Conservation (phyloP, 2,797 vertebrate species). For the Alosa sapidissima region DNA sequence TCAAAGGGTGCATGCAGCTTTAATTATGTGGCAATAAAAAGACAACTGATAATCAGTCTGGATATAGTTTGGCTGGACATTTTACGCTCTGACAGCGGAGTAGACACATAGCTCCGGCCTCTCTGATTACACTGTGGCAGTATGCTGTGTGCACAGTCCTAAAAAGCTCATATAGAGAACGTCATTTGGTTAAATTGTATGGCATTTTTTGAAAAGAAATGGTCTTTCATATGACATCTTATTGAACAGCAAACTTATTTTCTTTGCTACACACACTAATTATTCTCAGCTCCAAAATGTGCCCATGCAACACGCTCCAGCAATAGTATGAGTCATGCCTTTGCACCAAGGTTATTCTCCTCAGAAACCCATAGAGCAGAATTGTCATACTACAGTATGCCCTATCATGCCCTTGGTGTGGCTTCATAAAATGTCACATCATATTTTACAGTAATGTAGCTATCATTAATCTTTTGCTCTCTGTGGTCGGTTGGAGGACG, state of each 20-base stretch:
- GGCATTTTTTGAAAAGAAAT: not conserved
- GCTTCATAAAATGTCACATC: constrained; percentile 28
- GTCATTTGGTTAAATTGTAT: too few relatives aligned
- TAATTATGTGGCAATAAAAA: not conserved
- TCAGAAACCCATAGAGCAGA: not conserved
- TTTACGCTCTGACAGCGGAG: too few relatives aligned
- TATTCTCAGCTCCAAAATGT: not conserved
- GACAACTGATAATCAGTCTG: not conserved
- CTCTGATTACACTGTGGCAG: too few relatives aligned
- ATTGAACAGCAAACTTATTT: not conserved
- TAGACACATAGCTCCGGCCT: too few relatives aligned
- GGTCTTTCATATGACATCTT: not conserved
- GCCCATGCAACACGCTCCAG: not conserved
- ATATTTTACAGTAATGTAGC: constrained; percentile 28
- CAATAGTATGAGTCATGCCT: not conserved
- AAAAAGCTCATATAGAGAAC: too few relatives aligned
- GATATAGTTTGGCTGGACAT: not conserved
- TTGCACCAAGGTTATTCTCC: not conserved
- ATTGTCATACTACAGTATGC: not conserved
- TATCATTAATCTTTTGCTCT: constrained; percentile 22
- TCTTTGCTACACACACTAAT: not conserved
- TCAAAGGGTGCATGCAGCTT: not conserved
- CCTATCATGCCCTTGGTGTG: not conserved
- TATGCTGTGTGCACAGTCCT: not conserved
- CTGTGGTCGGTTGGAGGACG: not conserved